Base-by-base conservation (phyloP, 2,113 vertebrate genomes). In the Rhinoptilus africanus region DNA sequence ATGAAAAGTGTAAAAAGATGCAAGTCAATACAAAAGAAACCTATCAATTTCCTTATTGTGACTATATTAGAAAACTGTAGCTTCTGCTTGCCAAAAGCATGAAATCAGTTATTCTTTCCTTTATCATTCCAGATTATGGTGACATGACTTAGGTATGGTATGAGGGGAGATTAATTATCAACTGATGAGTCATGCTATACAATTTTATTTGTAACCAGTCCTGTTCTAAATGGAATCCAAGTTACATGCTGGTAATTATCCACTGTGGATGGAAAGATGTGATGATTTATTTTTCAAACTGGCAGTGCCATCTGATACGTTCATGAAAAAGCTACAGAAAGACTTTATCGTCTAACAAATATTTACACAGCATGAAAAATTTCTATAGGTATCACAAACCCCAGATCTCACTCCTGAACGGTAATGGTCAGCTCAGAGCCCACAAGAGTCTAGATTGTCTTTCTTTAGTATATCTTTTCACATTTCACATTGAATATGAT, bases 221-320 rank as follows among this genome's bases (percentile, higher is more conserved):
- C 96, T 79, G 67, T 96, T 96, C 81, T 83, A 96, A 96, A 85
- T 3, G 34, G 78, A 89, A 94, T 68, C 63, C 81, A 95, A 79
- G 71, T 89, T 85, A 68, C 63, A 56, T 93, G 88, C 91, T 94
- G 54, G 51, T 95, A 97, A 97, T 93, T 97, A 79, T 45, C 93
- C 22, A 57, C 27, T 91, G 74, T 92, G 81, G 50, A 93, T 50
- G 13, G 79, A 77, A 81, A 76, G 81, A 72, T 83, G 71, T 37
- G 35, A 88, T 92, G 85, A 79, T 96, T 97, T 97, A 94, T 96
- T 93, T 97, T 92, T 94, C 85, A 93, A 60, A 96, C 62, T 94
- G 83, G 26, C 82, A 89, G 59, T 92, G 68, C 78, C 88, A 76
- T 89, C 92, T 66, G 53, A 76, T 95, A 56, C 14, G 13, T 47